Base-by-base conservation (phyloP, 2,113 vertebrate species). In the Phalacrocorax pelagicus region DNA sequence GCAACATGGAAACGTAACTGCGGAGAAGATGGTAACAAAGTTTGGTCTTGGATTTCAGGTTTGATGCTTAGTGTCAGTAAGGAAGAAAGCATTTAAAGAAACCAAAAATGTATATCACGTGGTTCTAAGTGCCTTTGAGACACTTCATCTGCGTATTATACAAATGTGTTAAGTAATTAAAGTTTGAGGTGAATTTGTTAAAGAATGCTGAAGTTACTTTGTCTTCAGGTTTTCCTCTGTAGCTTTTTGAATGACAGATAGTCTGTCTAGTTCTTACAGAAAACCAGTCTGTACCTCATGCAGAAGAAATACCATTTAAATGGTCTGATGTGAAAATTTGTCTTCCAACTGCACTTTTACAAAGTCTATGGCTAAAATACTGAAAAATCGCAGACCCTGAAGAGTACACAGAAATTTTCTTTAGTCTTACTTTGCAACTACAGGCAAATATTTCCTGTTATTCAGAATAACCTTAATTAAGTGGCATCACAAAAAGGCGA, bases 71-170 rank as follows among this genome's bases (percentile, higher is more conserved):
- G 11, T 44, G 44, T 29, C 40, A 29, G 0, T 23, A 59, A 38
- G 12, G n/a, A 59, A 23, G 5, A 17, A 38, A 8, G 29, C 6
- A 36, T 15, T 20, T 5, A 15, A 9, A 70, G 21, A 34, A 14
- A 67, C 16, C 4, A 19, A 62, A 94, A 67, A 47, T 9, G 8
- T 11, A 2, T 17, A 12, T 16, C 5, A 2, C 0, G 1, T 21
- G 30, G 7, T 8, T 26, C 7, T 5, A 51, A 47, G 12, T 40
- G 54, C 21, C 52, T 62, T 57, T 38, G 38, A 16, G 5, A 23
- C 6, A 2, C n/a, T n/a, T 57, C 16, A 21, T 8, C 69, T 46
- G 51, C 1, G 1, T 23, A 1, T 65, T 75, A 81, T 27, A 55
- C 54, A 27, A 18, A 29, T 7, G 24, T 55, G 6, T 57, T 27